A percentile compares a stretch with the other conserved stretches of the same genome.
Evolutionary conservation across 2,888 invertebrate genomes (phyloP).

Genomic region (Volucella inflata): DNA sequence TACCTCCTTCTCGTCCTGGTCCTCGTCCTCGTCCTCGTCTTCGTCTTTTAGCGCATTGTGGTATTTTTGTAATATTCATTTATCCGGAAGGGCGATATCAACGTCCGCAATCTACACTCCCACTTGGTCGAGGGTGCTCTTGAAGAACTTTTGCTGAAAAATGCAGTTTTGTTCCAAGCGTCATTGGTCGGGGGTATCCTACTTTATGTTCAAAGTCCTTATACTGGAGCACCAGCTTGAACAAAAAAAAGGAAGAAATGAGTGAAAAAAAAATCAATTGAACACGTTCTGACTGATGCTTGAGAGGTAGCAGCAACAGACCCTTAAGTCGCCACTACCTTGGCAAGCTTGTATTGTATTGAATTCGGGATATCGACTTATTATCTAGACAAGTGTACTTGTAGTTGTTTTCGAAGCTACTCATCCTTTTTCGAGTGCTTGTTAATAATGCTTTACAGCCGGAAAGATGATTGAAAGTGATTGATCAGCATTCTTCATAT

Average conservation of each 20-base stretch:
- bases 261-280: constrained; percentile 65
- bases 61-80: constrained; percentile 68
- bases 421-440: constrained; percentile 48
- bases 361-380: constrained; percentile 62
- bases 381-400: constrained; percentile 69
- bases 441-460: constrained; percentile 56
- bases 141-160: constrained; percentile 71
- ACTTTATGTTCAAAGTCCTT: constrained; percentile 20
- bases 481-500: constrained; percentile 66
- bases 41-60: constrained; percentile 1
- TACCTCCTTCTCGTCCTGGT: too few species aligned
- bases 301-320: constrained; percentile 26
- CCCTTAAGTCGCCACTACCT: constrained; percentile 64
- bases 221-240: constrained; percentile 20
- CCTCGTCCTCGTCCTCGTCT: too few species aligned
- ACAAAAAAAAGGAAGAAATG: too few species aligned
- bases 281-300: constrained; percentile 71
- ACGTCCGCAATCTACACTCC: constrained; percentile 41
- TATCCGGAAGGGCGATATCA: constrained; percentile 56
- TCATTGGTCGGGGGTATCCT: constrained; percentile 8
- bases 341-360: constrained; percentile 13
- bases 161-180: constrained; percentile 62
- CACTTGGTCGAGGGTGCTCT: constrained; percentile 52
- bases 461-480: constrained; percentile 61
- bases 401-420: constrained; percentile 41